A percentile compares a stretch with the other conserved stretches of the same genome.
phyloP scores from a whole-genome alignment of 1,140 invertebrate species.

The Dendroctonus ponderosae region DNA sequence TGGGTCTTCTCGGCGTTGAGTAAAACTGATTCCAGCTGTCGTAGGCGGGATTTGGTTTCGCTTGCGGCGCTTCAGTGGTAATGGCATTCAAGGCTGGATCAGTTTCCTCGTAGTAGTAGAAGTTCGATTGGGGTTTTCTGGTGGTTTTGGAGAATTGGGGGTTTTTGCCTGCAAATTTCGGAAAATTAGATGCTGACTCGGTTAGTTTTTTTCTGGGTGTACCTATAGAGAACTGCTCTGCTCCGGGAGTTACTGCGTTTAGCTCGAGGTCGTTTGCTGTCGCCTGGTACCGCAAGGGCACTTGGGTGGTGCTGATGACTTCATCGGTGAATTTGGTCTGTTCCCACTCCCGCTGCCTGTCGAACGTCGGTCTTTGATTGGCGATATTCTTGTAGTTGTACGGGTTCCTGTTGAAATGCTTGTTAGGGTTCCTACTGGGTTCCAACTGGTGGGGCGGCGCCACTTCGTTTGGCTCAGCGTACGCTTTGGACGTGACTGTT shows the following conservation, averaged over 20 bases:
- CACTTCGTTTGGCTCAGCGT: constrained; percentile 19
- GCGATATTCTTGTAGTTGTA: neutral
- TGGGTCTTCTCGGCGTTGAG: constrained; percentile 1
- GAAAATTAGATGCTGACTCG: neutral
- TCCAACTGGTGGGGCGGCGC: constrained; percentile 5
- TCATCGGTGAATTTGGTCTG: neutral
- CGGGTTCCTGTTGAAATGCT: neutral
- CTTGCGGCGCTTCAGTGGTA: constrained; percentile 47
- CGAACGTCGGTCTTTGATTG: neutral
- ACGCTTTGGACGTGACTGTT: constrained; percentile 29
- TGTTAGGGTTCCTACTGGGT: constrained; percentile 2
- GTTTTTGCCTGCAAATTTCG: neutral
- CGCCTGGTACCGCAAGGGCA: constrained; percentile 61
- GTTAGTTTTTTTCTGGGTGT: neutral
- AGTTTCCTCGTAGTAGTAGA: constrained; percentile 57
- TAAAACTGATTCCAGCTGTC: constrained; percentile 49
- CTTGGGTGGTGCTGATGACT: constrained; percentile 55
- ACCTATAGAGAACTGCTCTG: constrained; percentile 41
- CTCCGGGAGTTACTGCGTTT: constrained; percentile 55
- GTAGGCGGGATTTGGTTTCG: constrained; percentile 51
- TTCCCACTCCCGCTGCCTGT: constrained; percentile 1
- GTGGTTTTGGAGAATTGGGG: constrained; percentile 38
- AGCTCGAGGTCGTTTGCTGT: constrained; percentile 55
- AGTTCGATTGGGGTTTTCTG: constrained; percentile 54
- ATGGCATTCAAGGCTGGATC: constrained; percentile 44